phyloP scores from a whole-genome alignment of 2,888 invertebrate species.

The Opisthograptis luteolata region DNA sequence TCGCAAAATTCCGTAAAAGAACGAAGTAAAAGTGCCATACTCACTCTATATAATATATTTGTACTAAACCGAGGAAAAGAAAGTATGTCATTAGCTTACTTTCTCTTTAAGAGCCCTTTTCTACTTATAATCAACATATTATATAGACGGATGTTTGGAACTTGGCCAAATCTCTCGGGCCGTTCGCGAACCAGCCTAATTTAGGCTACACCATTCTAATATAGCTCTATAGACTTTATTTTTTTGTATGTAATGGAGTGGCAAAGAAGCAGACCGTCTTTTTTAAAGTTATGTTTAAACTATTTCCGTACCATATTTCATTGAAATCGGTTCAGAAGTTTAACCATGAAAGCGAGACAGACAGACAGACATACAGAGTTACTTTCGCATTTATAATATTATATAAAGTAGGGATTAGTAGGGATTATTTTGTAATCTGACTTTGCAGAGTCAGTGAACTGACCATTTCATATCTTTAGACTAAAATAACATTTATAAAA shows the following conservation, averaged over 20 bases:
- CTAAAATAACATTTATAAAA: too few relatives aligned
- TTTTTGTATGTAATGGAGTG: too few relatives aligned
- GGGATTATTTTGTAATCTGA: too few relatives aligned
- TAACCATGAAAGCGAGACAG: too few relatives aligned
- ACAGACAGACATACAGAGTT: too few relatives aligned
- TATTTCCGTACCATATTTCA: too few relatives aligned
- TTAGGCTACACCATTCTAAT: conserved; percentile 45
- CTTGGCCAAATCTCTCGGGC: conserved; percentile 38
- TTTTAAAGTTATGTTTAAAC: background rate
- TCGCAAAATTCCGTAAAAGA: background rate
- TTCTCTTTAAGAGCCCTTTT: conserved; percentile 17
- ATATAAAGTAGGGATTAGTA: too few relatives aligned
- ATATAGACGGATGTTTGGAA: conserved; percentile 38
- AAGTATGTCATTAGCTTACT: conserved; percentile 21
- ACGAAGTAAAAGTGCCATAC: conserved; percentile 1
- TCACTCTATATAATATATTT: conserved; percentile 12
- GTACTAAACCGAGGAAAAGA: conserved; percentile 7
- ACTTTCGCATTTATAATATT: too few relatives aligned
- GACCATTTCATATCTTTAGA: too few relatives aligned
- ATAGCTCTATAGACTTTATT: background rate
- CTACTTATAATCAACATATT: conserved; percentile 23
- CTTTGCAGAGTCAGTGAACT: too few relatives aligned
- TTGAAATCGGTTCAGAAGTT: too few relatives aligned
- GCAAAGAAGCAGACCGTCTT: background rate
- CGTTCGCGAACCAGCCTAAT: conserved; percentile 35